Evolutionary conservation across 2,113 vertebrate species (phyloP).

Genomic region (Panthera uncia): DNA sequence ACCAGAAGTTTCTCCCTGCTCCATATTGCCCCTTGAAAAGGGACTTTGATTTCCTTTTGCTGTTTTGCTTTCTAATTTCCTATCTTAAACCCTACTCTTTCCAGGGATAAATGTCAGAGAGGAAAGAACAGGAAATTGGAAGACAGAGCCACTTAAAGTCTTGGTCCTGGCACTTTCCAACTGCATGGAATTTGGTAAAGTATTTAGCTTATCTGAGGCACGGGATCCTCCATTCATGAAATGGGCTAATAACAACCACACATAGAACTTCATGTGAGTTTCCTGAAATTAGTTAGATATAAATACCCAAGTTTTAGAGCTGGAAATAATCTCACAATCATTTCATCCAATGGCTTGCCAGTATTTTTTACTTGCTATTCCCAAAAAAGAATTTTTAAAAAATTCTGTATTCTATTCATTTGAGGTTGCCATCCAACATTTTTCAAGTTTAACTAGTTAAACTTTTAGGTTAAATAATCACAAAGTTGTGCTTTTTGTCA

Average conservation of each 20-base stretch:
- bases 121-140: background rate
- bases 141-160: background rate
- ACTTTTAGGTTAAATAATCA: background rate
- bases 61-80: background rate
- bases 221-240: background rate
- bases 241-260: background rate
- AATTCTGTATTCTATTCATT: background rate
- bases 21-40: background rate
- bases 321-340: background rate
- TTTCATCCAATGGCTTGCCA: background rate
- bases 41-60: background rate
- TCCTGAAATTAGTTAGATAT: background rate
- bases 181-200: background rate
- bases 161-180: background rate
- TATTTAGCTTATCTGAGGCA: background rate
- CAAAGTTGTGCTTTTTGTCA: background rate
- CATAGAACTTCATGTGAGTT: background rate
- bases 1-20: background rate
- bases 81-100: background rate
- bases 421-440: background rate
- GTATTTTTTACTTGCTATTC: background rate
- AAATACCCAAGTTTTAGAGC: background rate
- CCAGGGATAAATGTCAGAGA: background rate
- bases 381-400: background rate
- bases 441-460: conserved; percentile 1